A percentile compares a stretch with the other conserved stretches of the same genome.
Evolutionary conservation across 2,113 vertebrate species (phyloP).

Genomic region (Ibidorhyncha struthersii): DNA sequence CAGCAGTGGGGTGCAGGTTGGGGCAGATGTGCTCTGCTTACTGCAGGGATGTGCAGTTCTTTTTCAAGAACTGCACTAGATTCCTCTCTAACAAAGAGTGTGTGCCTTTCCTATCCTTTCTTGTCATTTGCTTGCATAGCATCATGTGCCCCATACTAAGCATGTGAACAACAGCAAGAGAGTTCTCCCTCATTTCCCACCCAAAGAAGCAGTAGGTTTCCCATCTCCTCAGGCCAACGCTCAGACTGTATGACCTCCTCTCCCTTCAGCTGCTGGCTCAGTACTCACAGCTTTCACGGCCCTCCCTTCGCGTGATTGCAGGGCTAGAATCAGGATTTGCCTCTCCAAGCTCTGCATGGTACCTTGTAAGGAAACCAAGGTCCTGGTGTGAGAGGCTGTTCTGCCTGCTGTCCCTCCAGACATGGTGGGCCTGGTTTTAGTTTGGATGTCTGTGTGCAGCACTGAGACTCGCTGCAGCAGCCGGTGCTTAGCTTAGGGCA

Average conservation of each 20-base stretch:
- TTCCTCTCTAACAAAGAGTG: not conserved
- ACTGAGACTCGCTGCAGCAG: not conserved
- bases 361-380: not conserved
- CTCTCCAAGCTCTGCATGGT: not conserved
- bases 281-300: not conserved
- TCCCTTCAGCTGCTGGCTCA: not conserved
- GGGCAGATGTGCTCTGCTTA: not conserved
- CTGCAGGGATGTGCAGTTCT: not conserved
- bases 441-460: not conserved
- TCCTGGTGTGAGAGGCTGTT: not conserved
- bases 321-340: not conserved
- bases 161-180: accelerated
- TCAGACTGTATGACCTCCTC: not conserved
- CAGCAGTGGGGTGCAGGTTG: not conserved
- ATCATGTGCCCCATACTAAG: not conserved
- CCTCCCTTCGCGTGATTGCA: not conserved
- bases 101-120: not conserved
- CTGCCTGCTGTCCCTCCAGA: not conserved
- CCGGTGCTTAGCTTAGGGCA: not conserved
- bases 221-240: not conserved
- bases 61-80: not conserved
- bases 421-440: accelerated
- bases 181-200: not conserved
- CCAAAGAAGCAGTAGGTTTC: not conserved
- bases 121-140: not conserved